phyloP scores from a whole-genome alignment of 2,113 vertebrate genomes.

The Charina bottae region DNA sequence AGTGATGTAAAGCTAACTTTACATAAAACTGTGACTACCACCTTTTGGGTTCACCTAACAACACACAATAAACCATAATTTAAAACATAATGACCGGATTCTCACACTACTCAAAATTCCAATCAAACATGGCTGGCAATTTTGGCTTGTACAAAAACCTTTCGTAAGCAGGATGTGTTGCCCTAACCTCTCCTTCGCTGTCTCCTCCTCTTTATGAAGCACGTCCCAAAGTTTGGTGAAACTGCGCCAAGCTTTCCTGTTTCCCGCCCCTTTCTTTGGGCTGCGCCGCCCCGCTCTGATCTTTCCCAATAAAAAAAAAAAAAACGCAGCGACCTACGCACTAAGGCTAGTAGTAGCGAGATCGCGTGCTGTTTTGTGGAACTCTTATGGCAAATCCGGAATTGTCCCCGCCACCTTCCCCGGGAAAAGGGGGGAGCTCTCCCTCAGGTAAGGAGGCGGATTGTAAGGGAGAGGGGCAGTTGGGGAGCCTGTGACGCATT shows the following conservation, averaged over 20 bases:
- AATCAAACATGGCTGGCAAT: neutral
- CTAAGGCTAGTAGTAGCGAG: neutral
- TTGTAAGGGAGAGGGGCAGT: neutral
- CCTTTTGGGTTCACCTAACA: neutral
- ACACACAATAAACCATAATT: neutral
- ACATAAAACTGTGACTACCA: neutral
- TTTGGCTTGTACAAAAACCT: neutral
- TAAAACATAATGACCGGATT: neutral
- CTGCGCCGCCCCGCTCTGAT: neutral
- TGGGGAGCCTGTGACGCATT: neutral
- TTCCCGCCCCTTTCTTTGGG: neutral
- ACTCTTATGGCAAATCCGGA: conserved; percentile 53
- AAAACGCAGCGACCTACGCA: neutral
- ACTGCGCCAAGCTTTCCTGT: too few relatives aligned
- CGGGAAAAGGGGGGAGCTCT: conserved; percentile 58
- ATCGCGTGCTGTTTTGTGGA: accelerated
- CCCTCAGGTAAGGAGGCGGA: conserved; percentile 64
- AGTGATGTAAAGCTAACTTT: neutral
- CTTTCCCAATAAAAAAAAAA: conserved; percentile 8
- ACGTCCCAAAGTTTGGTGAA: neutral
- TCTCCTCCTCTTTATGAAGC: neutral
- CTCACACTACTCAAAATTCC: neutral
- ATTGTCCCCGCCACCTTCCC: conserved; percentile 32
- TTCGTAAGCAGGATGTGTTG: neutral
- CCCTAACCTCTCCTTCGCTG: neutral